phyloP scores from a whole-genome alignment of 2,113 vertebrate species.

The mouse (Mus musculus) region GRCm39 chr2:121523501-121524000 shows the following conservation, averaged over 20 bases:
- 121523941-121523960: slow-evolving; percentile 19
- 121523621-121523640: neutral
- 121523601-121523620: slow-evolving; percentile 18
- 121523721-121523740: neutral
- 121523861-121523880: neutral
- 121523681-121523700: slow-evolving; percentile 8
- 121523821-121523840: neutral
- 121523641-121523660: neutral
- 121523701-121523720: neutral
- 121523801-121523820: no score
- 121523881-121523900: neutral
- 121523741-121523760: neutral
- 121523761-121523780: neutral
- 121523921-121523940: slow-evolving; percentile 25
- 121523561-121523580: slow-evolving; percentile 1
- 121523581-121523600: neutral
- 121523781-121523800: neutral
- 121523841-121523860: neutral
- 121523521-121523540: neutral
- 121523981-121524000: neutral
- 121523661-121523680: neutral
- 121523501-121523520: neutral
- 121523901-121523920: slow-evolving; percentile 35
- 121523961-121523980: slow-evolving; percentile 45
- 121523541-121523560: neutral